Percentiles rank a stretch among this genome's conserved stretches.
These are phyloP conservation scores for Euproctis similis DNA, from an alignment of 2,888 invertebrate species.

Conservation along the genomic window DNA sequence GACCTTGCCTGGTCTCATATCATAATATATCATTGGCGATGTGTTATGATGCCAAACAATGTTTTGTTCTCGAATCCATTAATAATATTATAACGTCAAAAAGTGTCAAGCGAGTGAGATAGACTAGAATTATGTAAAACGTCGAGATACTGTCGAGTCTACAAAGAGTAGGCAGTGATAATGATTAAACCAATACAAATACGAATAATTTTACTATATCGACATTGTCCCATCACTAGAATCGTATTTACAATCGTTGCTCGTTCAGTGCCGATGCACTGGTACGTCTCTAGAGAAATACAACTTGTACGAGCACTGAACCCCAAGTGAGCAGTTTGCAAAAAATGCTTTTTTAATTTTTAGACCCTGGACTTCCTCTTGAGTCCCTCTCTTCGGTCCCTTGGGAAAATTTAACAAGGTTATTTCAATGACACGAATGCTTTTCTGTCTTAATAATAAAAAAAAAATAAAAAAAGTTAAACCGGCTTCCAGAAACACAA, in stretches of 20 bases:
- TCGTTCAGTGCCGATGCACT: slow-evolving; percentile 37
- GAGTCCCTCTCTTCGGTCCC: slow-evolving; percentile 2
- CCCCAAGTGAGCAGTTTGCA: slow-evolving; percentile 20
- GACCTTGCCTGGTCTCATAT: no score
- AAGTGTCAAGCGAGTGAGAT: no score
- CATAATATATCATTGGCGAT: no score
- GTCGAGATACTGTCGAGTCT: no score
- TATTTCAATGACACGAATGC: neutral
- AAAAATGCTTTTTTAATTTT: slow-evolving; percentile 20
- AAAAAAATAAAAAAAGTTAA: no score
- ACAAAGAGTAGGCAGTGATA: no score
- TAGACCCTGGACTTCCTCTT: slow-evolving; percentile 7
- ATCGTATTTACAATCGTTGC: slow-evolving; percentile 21
- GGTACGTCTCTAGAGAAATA: slow-evolving; percentile 38
- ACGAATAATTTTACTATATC: slow-evolving; percentile 6
- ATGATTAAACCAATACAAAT: no score
- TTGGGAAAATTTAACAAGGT: neutral
- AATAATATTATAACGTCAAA: no score
- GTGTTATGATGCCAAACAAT: no score
- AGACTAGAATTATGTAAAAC: no score
- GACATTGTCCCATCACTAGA: slow-evolving; percentile 16
- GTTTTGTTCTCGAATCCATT: no score
- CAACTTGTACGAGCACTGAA: slow-evolving; percentile 21
- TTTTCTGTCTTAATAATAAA: neutral
- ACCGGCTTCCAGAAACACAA: no score